Base-by-base conservation (phyloP, 2,888 invertebrate species). In the Microctonus brassicae region DNA sequence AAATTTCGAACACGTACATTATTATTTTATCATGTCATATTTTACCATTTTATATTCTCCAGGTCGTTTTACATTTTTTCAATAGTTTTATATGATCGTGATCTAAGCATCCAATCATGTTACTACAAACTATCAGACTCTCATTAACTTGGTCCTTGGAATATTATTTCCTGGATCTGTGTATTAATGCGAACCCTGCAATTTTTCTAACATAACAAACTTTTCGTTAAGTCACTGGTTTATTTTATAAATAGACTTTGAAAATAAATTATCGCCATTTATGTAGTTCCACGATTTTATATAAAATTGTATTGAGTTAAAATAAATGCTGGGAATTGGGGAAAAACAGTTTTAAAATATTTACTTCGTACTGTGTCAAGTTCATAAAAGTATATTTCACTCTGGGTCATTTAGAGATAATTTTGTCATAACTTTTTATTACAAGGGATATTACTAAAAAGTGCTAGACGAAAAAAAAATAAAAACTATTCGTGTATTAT, bases 51-150 rank as follows among this genome's bases (percentile, higher is more conserved):
- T 7, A 29, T 13, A 26, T 1, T 57, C 26, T 11, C 29, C 13
- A 9, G 36, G 36, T 10, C 4, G 10, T 13, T 42, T 13, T 5
- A 42, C 2, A 42, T 13, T 3, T 13, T n/a, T 13, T 42, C 42
- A 42, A 13, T 3, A 6, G n/a, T 42, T 5, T 13, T 13, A n/a
- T 13, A 2, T 1, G 5, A 42, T 42, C n/a, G 17, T n/a, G n/a
- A 42, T 13, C 42, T n/a, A n/a, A 47, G 17, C n/a, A 17, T 47
- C 6, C 17, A 55, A 76, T 74, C 61, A 82, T 81, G 81, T 70
- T 82, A 47, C 68, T 80, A 26, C 72, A 75, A 36, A 82, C 80
- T 22, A 72, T 82, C 63, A 77, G 67, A 55, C 72, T 80, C 72
- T 78, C 79, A 61, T 63, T 73, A 61, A 73, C 73, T 17, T 77